Percentiles rank a stretch among this genome's conserved stretches.
Conservation (phyloP, 2,888 invertebrate species). For the Argyresthia albistria region DNA sequence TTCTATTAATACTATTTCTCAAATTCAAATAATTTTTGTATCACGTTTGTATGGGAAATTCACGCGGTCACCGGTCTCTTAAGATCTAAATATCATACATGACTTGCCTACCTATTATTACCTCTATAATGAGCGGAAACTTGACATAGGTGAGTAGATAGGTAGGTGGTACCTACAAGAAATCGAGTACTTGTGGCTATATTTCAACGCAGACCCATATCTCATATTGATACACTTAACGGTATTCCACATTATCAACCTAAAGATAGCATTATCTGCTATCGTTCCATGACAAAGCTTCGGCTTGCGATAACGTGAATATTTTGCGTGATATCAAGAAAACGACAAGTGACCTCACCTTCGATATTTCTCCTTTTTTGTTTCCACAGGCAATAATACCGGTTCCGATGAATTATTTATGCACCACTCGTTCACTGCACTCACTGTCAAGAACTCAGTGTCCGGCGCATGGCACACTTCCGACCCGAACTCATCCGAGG, state of each 20-base stretch:
- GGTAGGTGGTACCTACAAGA: too few species aligned
- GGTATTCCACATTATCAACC: neutral
- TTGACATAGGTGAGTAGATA: too few species aligned
- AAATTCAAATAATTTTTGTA: too few species aligned
- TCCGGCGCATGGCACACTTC: conserved; percentile 64
- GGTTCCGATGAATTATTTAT: conserved; percentile 54
- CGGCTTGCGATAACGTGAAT: conserved; percentile 43
- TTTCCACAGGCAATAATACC: conserved; percentile 54
- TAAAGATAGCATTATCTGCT: conserved; percentile 27
- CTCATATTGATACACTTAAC: neutral
- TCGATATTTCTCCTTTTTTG: conserved; percentile 67
- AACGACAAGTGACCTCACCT: conserved; percentile 53
- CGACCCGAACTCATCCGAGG: conserved; percentile 65
- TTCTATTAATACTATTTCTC: too few species aligned
- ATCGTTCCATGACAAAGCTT: conserved; percentile 43
- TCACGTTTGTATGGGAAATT: too few species aligned
- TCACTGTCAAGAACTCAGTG: conserved; percentile 60
- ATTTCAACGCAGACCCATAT: neutral
- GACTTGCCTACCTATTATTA: too few species aligned
- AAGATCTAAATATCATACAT: too few species aligned
- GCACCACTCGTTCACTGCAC: conserved; percentile 69
- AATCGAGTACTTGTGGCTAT: too few species aligned
- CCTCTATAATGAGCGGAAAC: too few species aligned
- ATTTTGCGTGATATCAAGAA: conserved; percentile 26
- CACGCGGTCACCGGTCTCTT: too few species aligned